Evolutionary conservation across 2,888 invertebrate species (phyloP), one percentile per base, ranked within the genome.

Genomic region (Eristalis tenax): DNA sequence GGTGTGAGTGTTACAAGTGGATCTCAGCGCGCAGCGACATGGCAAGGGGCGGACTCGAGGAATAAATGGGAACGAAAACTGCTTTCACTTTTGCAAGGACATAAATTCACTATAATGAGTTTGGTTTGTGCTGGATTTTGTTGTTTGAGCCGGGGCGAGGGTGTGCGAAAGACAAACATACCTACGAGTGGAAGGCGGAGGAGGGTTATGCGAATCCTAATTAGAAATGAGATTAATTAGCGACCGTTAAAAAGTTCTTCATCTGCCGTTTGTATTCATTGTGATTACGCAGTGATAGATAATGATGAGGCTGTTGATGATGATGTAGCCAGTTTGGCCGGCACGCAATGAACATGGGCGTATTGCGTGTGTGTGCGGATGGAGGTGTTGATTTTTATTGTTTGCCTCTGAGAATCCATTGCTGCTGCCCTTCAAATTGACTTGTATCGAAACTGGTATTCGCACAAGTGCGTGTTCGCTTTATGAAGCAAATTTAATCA

Each of bases 151-250:
- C n/a, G n/a, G n/a, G n/a, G 50, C 1, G 50, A n/a, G 43, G 50
- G 50, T 11, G 10, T 8, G 50, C 18, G 50, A n/a, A 18, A 50
- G 18, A 18, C 8, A 18, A 50, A 50, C 50, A 50, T 18, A 50
- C 50, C 50, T 18, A 50, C 50, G 50, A 6, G n/a, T 4, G 43
- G 5, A n/a, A 13, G 15, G n/a, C n/a, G n/a, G n/a, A n/a, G 43
- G 43, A n/a, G 63, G 32, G 18, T 56, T 70, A 61, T 64, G 18
- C 40, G 50, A 65, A 66, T 76, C 61, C 75, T 84, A 84, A 84
- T 84, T 84, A 84, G 80, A 80, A 84, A 84, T 75, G 75, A 84
- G 80, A 80, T 80, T 80, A 84, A 84, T 84, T 80, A 76, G 81
- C 70, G 71, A 63, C 71, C 66, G 66, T 76, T 80, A 84, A 84